These are phyloP conservation scores for Atrichornis clamosus DNA, from an alignment of 2,113 vertebrate species.

Conservation along the genomic window DNA sequence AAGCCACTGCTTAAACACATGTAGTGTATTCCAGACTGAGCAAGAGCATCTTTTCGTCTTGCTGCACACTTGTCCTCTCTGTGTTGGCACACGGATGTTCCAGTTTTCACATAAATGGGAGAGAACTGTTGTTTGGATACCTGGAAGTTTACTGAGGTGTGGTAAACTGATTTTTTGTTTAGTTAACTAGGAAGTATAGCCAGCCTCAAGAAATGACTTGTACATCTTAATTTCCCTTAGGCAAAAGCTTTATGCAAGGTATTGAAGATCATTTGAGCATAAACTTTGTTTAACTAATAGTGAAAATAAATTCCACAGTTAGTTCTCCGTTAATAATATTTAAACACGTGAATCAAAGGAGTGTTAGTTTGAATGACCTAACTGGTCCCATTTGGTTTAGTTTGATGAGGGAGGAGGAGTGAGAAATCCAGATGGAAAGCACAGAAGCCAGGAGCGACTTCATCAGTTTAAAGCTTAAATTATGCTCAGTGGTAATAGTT, in stretches of 20 bases:
- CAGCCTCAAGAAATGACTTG: not conserved
- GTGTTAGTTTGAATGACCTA: not conserved
- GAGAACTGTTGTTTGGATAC: not conserved
- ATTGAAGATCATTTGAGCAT: not conserved
- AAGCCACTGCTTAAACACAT: not conserved
- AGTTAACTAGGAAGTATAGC: not conserved
- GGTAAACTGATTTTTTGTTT: not conserved
- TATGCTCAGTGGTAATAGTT: not conserved
- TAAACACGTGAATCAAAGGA: not conserved
- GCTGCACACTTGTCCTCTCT: not conserved
- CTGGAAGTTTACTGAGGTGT: not conserved
- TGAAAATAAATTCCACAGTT: conserved; percentile 14
- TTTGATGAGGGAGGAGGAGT: not conserved
- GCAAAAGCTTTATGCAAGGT: not conserved
- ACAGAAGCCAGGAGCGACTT: not conserved
- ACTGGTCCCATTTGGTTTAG: not conserved
- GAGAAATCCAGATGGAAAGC: not conserved
- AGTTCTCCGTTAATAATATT: not conserved
- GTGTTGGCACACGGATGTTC: not conserved
- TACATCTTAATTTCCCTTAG: not conserved
- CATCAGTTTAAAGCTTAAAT: not conserved
- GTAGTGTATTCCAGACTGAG: not conserved
- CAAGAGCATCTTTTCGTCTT: not conserved
- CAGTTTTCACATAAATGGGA: not conserved
- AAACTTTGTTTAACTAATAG: not conserved